These are phyloP conservation scores for Gari tellinella DNA, from an alignment of 2,888 invertebrate genomes.

Conservation along the genomic window DNA sequence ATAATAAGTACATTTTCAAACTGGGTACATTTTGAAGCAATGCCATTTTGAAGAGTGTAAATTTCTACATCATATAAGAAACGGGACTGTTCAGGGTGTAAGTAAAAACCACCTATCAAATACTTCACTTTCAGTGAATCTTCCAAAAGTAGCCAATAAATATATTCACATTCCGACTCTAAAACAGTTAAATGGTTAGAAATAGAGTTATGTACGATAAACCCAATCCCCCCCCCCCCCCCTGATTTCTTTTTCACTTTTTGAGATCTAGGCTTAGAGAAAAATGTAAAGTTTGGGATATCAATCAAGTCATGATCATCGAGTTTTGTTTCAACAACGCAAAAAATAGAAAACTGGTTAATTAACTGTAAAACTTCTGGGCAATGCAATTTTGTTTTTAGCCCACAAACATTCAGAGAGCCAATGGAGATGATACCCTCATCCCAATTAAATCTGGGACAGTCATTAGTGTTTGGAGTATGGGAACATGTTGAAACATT, in stretches of 20 bases:
- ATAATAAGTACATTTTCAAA: constrained; percentile 5
- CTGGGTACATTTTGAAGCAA: not conserved
- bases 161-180: constrained; percentile 13
- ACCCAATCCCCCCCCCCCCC: constrained; percentile 15
- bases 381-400: too few relatives aligned
- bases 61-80: constrained; percentile 24
- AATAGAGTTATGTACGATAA: constrained; percentile 1
- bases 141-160: constrained; percentile 13
- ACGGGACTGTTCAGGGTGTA: constrained; percentile 9
- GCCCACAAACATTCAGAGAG: too few relatives aligned
- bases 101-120: not conserved
- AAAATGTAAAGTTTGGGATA: too few relatives aligned
- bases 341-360: too few relatives aligned
- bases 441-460: too few relatives aligned
- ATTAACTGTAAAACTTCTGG: too few relatives aligned
- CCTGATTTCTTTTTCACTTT: constrained; percentile 10
- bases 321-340: too few relatives aligned
- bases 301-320: too few relatives aligned
- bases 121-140: not conserved
- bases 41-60: constrained; percentile 6
- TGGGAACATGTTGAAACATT: too few relatives aligned
- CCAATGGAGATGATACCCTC: too few relatives aligned
- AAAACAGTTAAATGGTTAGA: not conserved
- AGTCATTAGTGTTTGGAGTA: too few relatives aligned
- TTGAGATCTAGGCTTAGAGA: not conserved